Base-by-base conservation (phyloP, 2,113 vertebrate species). In the Sander lucioperca region DNA sequence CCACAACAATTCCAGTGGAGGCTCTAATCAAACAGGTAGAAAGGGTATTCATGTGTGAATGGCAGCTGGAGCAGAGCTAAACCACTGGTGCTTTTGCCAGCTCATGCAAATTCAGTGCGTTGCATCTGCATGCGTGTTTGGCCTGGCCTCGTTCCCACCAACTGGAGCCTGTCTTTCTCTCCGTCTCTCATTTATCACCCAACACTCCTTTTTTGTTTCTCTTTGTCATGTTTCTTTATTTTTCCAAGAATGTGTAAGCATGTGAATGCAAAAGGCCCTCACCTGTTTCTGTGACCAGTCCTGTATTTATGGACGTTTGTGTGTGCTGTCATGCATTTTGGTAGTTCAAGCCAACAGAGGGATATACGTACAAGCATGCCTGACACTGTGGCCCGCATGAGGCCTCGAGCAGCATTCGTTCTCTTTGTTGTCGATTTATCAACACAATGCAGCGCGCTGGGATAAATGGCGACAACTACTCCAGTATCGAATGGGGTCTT, bases 61-160 rank as follows among this genome's bases (percentile, higher is more conserved):
- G 68, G 82, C 88, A 85, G 79, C 84, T 85, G 77, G 43, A 88
- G 83, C 76, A 74, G 5, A 64, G 85, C 80, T 66, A 65, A 83
- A 70, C 81, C 74, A 65, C 78, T 51, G 83, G 47, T 82, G 77
- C 68, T 84, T 78, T 59, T 82, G 77, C 86, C 86, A 86, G 88
- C 88, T 86, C 83, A 89, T 92, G 85, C 82, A 87, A 86, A 93
- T 93, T 77, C 83, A 85, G 0, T n/a, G 36, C 1, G 27, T 53
- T 74, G 71, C 45, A 82, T 84, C 67, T 79, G 76, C 74, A 45
- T 62, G 66, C 58, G 77, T 64, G 61, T 83, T 80, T 79, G 50
- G 78, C 70, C 67, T 43, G 75, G 80, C 50, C 19, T 82, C 30
- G 13, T 85, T 84, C 66, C 75, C 72, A 36, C 62, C 30, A 21